Evolutionary conservation across 2,888 invertebrate genomes (phyloP).

Genomic region (Labia minor): DNA sequence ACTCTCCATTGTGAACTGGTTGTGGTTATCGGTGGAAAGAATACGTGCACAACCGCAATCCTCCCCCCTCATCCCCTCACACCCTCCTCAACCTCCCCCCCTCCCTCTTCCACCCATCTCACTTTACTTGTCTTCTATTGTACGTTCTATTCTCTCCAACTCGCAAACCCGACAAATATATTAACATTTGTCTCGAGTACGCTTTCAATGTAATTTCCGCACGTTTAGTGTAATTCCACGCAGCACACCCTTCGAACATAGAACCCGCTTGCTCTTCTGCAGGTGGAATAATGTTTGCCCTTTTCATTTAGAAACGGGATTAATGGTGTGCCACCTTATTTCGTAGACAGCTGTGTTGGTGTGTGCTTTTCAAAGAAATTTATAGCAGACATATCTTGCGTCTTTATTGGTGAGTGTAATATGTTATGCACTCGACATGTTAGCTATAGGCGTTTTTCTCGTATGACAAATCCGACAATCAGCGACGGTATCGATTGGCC

Average conservation of each 20-base stretch:
- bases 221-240: constrained; percentile 7
- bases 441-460: neutral
- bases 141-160: constrained; percentile 4
- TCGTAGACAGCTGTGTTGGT: neutral
- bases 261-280: neutral
- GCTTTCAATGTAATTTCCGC: constrained; percentile 13
- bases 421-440: neutral
- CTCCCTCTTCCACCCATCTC: neutral
- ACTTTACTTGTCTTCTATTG: neutral
- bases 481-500: too few relatives aligned
- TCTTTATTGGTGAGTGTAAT: neutral
- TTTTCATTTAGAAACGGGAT: constrained; percentile 3
- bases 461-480: too few relatives aligned
- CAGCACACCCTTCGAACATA: neutral
- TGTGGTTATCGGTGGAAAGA: neutral
- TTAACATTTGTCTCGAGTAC: constrained; percentile 13
- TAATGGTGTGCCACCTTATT: constrained; percentile 13
- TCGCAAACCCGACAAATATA: constrained; percentile 13
- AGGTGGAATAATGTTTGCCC: constrained; percentile 13
- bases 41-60: neutral
- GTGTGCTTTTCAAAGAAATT: neutral
- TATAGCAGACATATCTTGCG: constrained; percentile 1
- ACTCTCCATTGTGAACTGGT: neutral
- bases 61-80: too few relatives aligned
- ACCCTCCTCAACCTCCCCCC: neutral